Percentiles rank a stretch among this genome's conserved stretches.
Conservation (phyloP, 2,888 invertebrate species). For the Notodonta ziczac region DNA sequence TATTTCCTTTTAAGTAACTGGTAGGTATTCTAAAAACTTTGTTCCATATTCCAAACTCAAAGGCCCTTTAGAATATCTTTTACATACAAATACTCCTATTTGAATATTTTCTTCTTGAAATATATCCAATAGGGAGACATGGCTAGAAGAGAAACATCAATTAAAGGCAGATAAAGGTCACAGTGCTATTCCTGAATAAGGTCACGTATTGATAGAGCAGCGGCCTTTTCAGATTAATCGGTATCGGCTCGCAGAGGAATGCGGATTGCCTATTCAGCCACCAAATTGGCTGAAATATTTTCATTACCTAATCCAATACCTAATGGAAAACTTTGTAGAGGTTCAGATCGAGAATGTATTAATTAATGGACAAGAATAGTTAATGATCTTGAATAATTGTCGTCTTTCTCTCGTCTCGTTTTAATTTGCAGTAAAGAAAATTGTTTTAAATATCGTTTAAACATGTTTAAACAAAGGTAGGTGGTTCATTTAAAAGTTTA, state of each 20-base stretch:
- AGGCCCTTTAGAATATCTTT: no score
- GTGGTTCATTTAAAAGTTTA: no score
- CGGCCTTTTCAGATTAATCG: conserved; percentile 20
- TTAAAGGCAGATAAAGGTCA: conserved; percentile 10
- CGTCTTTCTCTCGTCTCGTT: no score
- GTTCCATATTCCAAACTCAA: no score
- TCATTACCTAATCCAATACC: conserved; percentile 19
- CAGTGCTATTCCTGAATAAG: conserved; percentile 7
- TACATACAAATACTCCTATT: no score
- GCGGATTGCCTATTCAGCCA: conserved; percentile 13
- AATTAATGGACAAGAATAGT: conserved; percentile 37
- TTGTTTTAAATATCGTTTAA: no score
- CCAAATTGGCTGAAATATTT: conserved; percentile 11
- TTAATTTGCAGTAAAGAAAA: no score
- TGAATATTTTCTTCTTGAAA: no score
- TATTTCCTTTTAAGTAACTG: no score
- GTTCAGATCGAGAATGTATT: conserved; percentile 23
- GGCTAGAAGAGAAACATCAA: conserved; percentile 3
- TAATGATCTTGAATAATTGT: neutral
- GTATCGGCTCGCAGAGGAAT: conserved; percentile 15
- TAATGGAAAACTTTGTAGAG: conserved; percentile 18
- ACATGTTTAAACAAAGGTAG: no score
- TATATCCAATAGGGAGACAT: neutral
- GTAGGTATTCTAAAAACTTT: no score
- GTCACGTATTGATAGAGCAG: conserved; percentile 12